These are phyloP conservation scores for Scyliorhinus canicula DNA, from an alignment of 2,797 vertebrate species.

Conservation along the genomic window DNA sequence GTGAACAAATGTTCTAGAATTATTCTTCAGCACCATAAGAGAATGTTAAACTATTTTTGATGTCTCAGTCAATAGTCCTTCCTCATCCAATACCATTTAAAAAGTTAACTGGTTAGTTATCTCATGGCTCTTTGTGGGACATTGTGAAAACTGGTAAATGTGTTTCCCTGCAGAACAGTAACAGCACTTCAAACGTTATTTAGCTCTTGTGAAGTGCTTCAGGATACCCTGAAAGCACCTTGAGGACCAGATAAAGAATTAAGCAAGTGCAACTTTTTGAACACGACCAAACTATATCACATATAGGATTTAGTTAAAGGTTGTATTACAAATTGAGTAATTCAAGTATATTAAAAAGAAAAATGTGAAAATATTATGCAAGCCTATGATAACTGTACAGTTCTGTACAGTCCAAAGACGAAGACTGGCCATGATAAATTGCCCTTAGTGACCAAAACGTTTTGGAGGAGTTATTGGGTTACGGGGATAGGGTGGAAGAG, in stretches of 20 bases:
- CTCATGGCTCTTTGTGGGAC: neutral
- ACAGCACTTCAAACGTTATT: neutral
- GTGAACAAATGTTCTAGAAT: neutral
- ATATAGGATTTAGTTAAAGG: no score
- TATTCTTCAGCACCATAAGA: neutral
- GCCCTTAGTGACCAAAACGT: no score
- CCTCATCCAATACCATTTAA: neutral
- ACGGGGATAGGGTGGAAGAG: no score
- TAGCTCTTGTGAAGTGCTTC: neutral
- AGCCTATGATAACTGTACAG: neutral
- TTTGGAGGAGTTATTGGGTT: no score
- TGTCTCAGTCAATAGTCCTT: neutral
- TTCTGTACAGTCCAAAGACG: no score
- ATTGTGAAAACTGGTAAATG: neutral
- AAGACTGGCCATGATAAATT: no score
- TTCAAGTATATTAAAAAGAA: neutral
- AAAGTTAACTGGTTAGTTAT: neutral
- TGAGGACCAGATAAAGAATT: neutral
- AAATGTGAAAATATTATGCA: neutral
- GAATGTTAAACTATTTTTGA: neutral
- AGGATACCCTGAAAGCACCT: neutral
- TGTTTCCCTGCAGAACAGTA: neutral
- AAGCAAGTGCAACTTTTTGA: neutral
- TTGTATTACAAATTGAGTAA: neutral
- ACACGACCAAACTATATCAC: neutral